phyloP scores from a whole-genome alignment of 1,140 invertebrate genomes.

The Paracyclopina nana region DNA sequence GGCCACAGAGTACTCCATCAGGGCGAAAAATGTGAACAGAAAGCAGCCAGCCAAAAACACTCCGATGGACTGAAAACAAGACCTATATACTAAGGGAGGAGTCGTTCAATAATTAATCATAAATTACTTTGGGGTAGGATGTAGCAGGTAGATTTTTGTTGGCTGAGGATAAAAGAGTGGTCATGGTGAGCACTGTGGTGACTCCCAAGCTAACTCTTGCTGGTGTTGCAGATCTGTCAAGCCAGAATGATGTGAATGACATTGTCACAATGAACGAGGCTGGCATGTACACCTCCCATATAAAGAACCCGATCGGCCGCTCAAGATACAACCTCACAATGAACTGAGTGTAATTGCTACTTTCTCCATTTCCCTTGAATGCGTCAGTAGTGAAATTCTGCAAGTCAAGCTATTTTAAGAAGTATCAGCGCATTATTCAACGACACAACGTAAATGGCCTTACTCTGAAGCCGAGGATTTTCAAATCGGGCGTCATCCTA shows the following conservation, averaged over 20 bases:
- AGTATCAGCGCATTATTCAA: too few species aligned
- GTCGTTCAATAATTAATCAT: too few species aligned
- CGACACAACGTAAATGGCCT: too few species aligned
- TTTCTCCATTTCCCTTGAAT: too few species aligned
- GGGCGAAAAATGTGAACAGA: slow-evolving; percentile 17
- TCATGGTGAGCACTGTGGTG: slow-evolving; percentile 22
- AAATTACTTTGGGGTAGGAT: slow-evolving; percentile 29
- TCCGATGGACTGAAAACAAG: slow-evolving; percentile 29
- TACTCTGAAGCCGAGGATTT: neutral
- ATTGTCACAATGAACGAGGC: slow-evolving; percentile 81
- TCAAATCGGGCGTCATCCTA: neutral
- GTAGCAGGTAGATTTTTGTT: slow-evolving; percentile 30
- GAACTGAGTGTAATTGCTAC: neutral
- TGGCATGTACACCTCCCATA: slow-evolving; percentile 79
- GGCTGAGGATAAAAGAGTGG: slow-evolving; percentile 30
- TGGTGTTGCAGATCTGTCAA: slow-evolving; percentile 76
- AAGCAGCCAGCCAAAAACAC: slow-evolving; percentile 22
- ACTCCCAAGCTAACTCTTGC: slow-evolving; percentile 32
- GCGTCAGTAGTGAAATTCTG: too few species aligned
- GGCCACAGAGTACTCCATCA: slow-evolving; percentile 18
- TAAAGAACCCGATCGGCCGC: slow-evolving; percentile 55
- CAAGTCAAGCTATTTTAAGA: too few species aligned
- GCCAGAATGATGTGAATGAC: slow-evolving; percentile 93
- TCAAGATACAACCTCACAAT: neutral
- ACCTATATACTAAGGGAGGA: too few species aligned